phyloP scores from a whole-genome alignment of 2,797 vertebrate genomes.

The Epinephelus coioides region DNA sequence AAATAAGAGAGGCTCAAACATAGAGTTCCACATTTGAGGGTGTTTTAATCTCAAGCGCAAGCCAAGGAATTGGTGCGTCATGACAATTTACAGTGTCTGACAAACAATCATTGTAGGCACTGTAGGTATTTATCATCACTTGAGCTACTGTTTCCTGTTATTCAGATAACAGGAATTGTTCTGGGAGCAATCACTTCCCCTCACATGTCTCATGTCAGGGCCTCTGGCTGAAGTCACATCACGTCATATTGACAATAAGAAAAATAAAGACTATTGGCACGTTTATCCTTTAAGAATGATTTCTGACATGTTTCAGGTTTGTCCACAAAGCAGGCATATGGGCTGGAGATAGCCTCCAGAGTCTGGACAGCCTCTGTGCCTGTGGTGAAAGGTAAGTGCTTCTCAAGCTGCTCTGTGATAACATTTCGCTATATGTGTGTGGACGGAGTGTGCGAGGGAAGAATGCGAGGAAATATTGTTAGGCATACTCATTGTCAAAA shows the following conservation, averaged over 20 bases:
- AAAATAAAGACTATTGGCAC: neutral
- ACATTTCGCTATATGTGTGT: neutral
- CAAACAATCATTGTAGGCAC: no score
- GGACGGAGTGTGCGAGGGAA: neutral
- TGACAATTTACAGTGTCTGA: no score
- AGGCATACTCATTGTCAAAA: neutral
- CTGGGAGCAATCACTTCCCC: no score
- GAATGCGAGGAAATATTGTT: neutral
- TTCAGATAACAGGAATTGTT: no score
- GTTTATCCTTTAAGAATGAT: neutral
- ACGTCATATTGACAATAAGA: neutral
- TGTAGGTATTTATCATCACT: no score
- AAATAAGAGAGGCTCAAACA: no score
- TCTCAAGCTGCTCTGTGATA: neutral
- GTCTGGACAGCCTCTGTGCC: constrained; percentile 81
- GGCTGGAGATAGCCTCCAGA: constrained; percentile 72
- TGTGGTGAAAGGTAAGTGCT: constrained; percentile 75
- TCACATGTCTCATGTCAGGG: no score
- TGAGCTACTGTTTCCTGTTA: no score
- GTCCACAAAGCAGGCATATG: constrained; percentile 67
- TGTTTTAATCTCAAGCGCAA: no score
- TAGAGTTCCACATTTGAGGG: no score
- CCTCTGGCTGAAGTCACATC: no score
- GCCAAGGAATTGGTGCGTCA: no score
- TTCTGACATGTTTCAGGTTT: constrained; percentile 68